Base-by-base conservation (phyloP, 53 echinoderm and acorn worm genomes). In the Holothuria scabra region DNA sequence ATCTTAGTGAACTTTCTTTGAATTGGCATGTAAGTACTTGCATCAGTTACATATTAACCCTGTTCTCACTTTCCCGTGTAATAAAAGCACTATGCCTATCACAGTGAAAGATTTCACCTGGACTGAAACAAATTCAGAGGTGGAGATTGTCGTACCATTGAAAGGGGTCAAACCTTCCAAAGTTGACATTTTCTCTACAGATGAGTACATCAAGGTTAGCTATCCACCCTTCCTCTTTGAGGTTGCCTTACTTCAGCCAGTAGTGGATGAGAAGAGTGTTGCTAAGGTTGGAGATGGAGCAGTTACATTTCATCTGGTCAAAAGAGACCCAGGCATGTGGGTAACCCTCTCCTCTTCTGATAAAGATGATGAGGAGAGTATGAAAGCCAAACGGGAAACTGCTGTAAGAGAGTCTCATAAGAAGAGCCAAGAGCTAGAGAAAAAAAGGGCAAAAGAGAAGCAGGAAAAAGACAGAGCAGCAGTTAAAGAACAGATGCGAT, bases 111-210 rank as follows among this genome's bases (percentile, higher is more conserved):
- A 97, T 76, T 97, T 92, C 85, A 59, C 89, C 0, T 97, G 97
- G 97, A 90, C 92, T 28, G 97, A 97, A 80, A 92, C 97, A 35
- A 92, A 92, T 29, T 84, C 55, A 41, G 84, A 85, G 12, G 94
- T 97, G 25, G 88, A 94, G 60, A 90, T 97, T 30, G 90, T 89
- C 21, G 94, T 97, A 22, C 97, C 97, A n/a, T 65, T 97, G 67
- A 97, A 97, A 87, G 97, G 94, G 34, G 92, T 94, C 59, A 97
- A 94, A 86, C 69, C 92, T 18, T 90, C 85, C 46, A 97, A 97
- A 86, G 97, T 82, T n/a, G 97, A 97, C 66, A 86, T 97, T 55
- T 97, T 97, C 80, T 97, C 97, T 23, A 97, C 94, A 13, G 93
- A 97, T 74, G 94, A 97, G 60, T 97, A 97, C 65, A 60, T 97